phyloP scores from a whole-genome alignment of 2,888 invertebrate species.

The Ennomos fuscantarius region DNA sequence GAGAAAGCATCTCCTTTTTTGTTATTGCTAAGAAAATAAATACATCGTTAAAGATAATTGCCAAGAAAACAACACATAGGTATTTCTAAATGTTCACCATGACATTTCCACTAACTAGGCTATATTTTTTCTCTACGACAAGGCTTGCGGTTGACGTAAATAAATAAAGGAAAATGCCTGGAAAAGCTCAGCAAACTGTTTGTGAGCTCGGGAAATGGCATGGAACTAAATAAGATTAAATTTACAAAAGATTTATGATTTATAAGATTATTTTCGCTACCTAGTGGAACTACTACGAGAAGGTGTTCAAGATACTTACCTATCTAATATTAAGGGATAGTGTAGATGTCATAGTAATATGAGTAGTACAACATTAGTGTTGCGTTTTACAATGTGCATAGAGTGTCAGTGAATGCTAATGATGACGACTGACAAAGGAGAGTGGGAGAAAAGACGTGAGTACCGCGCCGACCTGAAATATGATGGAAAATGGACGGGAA shows the following conservation, averaged over 20 bases:
- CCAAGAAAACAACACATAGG: conserved; percentile 1
- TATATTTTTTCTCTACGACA: conserved; percentile 1
- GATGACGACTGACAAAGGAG: no score
- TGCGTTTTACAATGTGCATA: no score
- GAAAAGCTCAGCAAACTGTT: not conserved
- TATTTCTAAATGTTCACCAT: conserved; percentile 3
- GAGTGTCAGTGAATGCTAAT: no score
- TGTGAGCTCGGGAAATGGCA: conserved; percentile 27
- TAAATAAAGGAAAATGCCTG: conserved; percentile 21
- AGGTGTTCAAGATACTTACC: not conserved
- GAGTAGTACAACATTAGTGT: no score
- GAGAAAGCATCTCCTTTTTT: not conserved
- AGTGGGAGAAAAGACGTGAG: no score
- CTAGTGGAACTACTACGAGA: no score
- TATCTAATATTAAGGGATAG: no score
- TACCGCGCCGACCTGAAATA: no score
- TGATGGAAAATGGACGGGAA: no score
- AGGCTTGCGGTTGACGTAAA: conserved; percentile 23
- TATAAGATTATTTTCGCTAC: no score
- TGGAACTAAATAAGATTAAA: conserved; percentile 7
- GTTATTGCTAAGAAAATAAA: conserved; percentile 3
- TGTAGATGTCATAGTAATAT: no score
- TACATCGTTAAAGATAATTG: conserved; percentile 4
- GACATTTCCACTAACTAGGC: conserved; percentile 1
- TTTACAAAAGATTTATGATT: no score